Conservation (phyloP, 2,113 vertebrate species). For the Catharus bicknelli region DNA sequence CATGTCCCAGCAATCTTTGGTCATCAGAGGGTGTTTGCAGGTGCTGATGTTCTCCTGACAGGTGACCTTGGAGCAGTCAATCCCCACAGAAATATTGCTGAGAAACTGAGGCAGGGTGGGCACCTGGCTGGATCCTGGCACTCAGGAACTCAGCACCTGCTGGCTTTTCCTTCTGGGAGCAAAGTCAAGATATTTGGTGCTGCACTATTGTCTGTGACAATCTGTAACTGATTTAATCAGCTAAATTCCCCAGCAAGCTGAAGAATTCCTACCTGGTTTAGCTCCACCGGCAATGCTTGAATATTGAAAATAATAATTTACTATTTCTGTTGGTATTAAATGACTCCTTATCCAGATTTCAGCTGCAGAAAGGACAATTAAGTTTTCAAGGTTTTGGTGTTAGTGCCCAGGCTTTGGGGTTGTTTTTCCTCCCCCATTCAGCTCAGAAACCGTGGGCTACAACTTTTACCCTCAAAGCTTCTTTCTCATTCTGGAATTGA, state of each 20-base stretch:
- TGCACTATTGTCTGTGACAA: not conserved
- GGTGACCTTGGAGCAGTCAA: not conserved
- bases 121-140: not conserved
- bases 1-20: not conserved
- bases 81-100: not conserved
- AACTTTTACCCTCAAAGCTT: not conserved
- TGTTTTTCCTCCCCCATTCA: not conserved
- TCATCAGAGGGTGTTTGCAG: not conserved
- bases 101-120: not conserved
- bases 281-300: not conserved
- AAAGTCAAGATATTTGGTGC: not conserved
- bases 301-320: not conserved
- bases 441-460: not conserved
- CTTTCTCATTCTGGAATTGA: conserved; percentile 30
- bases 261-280: not conserved
- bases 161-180: not conserved
- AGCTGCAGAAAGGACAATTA: not conserved
- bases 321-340: not conserved
- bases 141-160: rapidly evolving
- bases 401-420: not conserved
- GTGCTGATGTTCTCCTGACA: not conserved
- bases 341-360: not conserved
- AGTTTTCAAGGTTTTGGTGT: not conserved
- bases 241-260: not conserved
- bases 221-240: not conserved